phyloP scores from a whole-genome alignment of 1,140 invertebrate genomes.

The Cherax destructor region DNA sequence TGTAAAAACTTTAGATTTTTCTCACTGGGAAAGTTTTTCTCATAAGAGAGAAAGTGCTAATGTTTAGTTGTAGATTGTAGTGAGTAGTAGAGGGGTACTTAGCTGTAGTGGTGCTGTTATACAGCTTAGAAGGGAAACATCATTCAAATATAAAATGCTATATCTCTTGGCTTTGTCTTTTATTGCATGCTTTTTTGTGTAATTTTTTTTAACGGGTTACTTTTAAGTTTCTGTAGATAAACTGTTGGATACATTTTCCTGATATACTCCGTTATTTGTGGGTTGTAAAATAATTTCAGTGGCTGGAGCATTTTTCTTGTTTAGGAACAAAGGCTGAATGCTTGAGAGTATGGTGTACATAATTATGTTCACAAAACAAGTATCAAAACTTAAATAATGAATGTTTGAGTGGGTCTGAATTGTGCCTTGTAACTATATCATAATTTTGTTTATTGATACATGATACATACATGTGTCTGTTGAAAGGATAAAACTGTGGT shows the following conservation, averaged over 20 bases:
- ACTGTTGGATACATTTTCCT: neutral
- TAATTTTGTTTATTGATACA: neutral
- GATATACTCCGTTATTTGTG: neutral
- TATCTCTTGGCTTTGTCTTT: neutral
- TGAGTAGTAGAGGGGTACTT: neutral
- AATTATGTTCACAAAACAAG: neutral
- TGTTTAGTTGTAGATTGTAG: neutral
- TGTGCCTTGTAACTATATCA: neutral
- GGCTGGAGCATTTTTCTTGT: neutral
- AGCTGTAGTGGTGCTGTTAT: constrained; percentile 6
- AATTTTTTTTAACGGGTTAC: neutral
- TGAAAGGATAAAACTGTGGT: neutral
- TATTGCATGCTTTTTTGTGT: neutral
- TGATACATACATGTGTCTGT: neutral
- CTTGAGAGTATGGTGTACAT: neutral
- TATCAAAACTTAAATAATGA: neutral
- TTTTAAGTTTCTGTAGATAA: neutral
- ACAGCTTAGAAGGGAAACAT: neutral
- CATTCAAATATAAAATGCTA: neutral
- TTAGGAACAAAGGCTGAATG: neutral
- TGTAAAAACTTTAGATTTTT: neutral
- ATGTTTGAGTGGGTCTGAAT: neutral
- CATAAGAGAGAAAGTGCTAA: neutral
- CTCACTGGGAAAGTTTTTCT: neutral
- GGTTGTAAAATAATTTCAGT: constrained; percentile 1